These are phyloP conservation scores for Myanophis thanlyinensis DNA, from an alignment of 2,113 vertebrate species.

Conservation along the genomic window DNA sequence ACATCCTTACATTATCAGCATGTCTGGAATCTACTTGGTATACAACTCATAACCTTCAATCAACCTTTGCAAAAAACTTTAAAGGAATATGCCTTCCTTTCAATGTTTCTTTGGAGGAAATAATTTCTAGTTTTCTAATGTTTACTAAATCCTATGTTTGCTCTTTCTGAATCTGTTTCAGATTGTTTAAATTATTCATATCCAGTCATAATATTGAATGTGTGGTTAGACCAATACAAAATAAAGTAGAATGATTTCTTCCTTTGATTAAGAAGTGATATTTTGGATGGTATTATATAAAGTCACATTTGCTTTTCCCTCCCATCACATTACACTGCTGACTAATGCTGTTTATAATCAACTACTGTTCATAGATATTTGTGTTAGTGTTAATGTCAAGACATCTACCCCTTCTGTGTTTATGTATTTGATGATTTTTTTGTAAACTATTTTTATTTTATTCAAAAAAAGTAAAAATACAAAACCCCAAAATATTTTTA, in stretches of 20 bases:
- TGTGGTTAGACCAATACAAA: background rate
- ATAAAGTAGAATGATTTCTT: background rate
- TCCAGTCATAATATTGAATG: background rate
- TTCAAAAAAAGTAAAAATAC: background rate
- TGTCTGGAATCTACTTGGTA: too few species aligned
- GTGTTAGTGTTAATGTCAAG: background rate
- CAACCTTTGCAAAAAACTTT: too few species aligned
- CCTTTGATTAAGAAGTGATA: background rate
- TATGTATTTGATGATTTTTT: background rate
- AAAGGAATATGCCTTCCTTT: background rate
- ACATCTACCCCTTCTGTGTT: background rate
- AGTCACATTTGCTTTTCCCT: background rate
- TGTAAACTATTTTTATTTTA: background rate
- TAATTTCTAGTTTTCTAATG: background rate
- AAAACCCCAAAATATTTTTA: background rate
- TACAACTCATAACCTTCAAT: too few species aligned
- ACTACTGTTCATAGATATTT: background rate
- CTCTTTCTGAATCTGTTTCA: background rate
- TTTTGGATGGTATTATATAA: background rate
- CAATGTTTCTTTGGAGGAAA: background rate
- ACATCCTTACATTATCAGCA: too few species aligned
- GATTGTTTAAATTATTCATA: background rate
- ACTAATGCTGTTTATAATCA: background rate
- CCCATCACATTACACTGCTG: background rate
- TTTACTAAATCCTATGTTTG: background rate